These are phyloP conservation scores for Balearica regulorum DNA, from an alignment of 2,797 vertebrate species.

Conservation along the genomic window DNA sequence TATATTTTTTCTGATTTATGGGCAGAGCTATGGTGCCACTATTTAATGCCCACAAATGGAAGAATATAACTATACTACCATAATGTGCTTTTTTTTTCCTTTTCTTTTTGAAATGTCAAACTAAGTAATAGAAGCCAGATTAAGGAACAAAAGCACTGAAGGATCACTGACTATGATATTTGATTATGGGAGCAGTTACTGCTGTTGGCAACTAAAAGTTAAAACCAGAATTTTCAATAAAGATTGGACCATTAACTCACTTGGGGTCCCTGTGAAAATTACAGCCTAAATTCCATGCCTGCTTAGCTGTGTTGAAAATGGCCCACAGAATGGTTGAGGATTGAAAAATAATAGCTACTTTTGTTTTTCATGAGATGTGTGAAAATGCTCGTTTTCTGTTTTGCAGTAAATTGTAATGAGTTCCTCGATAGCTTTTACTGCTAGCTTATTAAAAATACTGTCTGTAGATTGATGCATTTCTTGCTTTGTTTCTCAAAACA, in stretches of 20 bases:
- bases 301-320: background rate
- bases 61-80: background rate
- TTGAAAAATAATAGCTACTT: background rate
- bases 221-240: background rate
- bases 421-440: background rate
- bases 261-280: slow-evolving; percentile 18
- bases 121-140: background rate
- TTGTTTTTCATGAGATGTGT: background rate
- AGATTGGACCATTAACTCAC: background rate
- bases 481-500: background rate
- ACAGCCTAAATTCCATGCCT: background rate
- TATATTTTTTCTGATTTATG: background rate
- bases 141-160: background rate
- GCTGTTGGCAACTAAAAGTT: background rate
- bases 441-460: background rate
- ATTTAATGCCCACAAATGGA: background rate
- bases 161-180: background rate
- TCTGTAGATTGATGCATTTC: background rate
- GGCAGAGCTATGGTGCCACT: background rate
- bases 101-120: background rate
- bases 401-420: background rate
- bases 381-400: background rate
- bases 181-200: slow-evolving; percentile 9
- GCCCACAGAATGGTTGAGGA: background rate
- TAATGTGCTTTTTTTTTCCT: background rate